Base-by-base conservation (phyloP, 2,888 invertebrate species). In the Mimumesa dahlbomi region DNA sequence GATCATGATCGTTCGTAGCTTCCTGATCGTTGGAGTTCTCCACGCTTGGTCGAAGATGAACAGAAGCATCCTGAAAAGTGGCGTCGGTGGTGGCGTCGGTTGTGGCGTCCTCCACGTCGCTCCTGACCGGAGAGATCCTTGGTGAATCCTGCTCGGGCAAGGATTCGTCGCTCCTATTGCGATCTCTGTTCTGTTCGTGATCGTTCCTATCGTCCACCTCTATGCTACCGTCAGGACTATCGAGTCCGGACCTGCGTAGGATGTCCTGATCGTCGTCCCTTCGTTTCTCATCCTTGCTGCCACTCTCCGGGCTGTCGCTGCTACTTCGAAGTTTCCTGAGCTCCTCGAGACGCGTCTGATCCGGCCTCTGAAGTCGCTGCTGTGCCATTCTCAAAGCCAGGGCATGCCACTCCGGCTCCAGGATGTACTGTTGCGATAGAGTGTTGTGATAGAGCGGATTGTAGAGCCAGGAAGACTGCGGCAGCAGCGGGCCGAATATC, bases 321-420 rank as follows among this genome's bases (percentile, higher is more conserved):
- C 73, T 73, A 42, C 82, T 79, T 18, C 88, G 64, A 1, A 86
- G 67, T 66, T 88, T 89, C 38, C 87, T 73, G 4, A 88, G 77
- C 57, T 89, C 88, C 59, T 89, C 88, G 13, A 87, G 70, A 3
- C 85, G 77, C 2, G 83, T 78, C 42, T 87, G 87, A 38, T 88
- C 88, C 0, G 89, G 87, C 73, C 87, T 82, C 71, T 88, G 88
- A 7, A 89, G 77, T 52, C 89, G 87, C 11, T 89, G 89, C 63
- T 89, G 89, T 1, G 89, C 89, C 82, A 88, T 87, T 29, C 88
- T 80, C 16, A 88, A 63, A 2, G 89, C 89, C 36, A 89, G 43
- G 22, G 88, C 88, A 54, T 89, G 89, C 89, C 89, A 89, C 34
- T 89, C 89, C 0, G 88, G 87, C 53, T 89, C 88, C 42, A 88